Evolutionary conservation across 1,140 invertebrate species (phyloP).

Genomic region (Drosophila insularis): DNA sequence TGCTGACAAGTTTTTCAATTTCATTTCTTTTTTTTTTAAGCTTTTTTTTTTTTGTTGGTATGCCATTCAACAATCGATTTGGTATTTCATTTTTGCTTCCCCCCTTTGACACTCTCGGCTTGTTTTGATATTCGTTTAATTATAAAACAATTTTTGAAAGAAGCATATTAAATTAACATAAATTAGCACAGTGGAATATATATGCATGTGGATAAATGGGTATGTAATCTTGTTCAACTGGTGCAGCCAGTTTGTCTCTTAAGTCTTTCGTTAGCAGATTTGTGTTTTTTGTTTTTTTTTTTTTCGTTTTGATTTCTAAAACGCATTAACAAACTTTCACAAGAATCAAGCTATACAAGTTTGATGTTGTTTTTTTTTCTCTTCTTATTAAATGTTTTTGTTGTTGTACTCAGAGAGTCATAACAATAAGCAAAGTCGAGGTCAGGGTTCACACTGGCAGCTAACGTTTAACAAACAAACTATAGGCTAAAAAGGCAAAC

Average conservation of each 20-base stretch:
- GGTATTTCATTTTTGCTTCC: background rate
- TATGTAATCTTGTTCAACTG: constrained; percentile 57
- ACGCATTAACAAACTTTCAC: constrained; percentile 58
- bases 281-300: constrained; percentile 26
- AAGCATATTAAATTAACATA: constrained; percentile 36
- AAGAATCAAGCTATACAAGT: constrained; percentile 66
- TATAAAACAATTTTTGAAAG: constrained; percentile 13
- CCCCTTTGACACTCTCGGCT: background rate
- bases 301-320: constrained; percentile 38
- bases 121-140: constrained; percentile 9
- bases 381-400: background rate
- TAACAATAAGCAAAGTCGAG: constrained; percentile 43
- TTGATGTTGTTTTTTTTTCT: constrained; percentile 6
- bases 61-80: constrained; percentile 32
- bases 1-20: constrained; percentile 52
- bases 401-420: background rate
- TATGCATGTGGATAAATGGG: constrained; percentile 2
- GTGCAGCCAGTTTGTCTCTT: constrained; percentile 65
- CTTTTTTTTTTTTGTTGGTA: constrained; percentile 17
- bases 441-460: constrained; percentile 59
- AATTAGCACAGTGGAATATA: constrained; percentile 34
- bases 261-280: constrained; percentile 51
- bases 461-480: constrained; percentile 38
- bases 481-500: background rate
- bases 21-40: constrained; percentile 19